phyloP scores from a whole-genome alignment of 2,797 vertebrate species.

The Hoplostethus mediterraneus region DNA sequence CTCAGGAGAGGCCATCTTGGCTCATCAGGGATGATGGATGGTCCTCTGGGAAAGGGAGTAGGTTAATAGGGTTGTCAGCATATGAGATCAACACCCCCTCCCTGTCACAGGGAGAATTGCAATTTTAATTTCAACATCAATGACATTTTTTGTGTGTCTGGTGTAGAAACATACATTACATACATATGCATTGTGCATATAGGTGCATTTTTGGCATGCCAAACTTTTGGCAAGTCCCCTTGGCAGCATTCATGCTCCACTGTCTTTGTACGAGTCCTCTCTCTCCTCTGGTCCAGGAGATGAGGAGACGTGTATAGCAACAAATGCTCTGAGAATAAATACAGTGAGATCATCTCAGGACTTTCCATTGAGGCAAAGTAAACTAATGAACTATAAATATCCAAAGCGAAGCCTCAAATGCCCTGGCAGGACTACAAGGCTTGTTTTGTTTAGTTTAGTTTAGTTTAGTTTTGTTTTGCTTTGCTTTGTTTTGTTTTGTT shows the following conservation, averaged over 20 bases:
- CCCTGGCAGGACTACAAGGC: neutral
- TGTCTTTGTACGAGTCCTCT: neutral
- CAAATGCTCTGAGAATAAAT: slow-evolving; percentile 40
- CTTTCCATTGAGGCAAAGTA: slow-evolving; percentile 48
- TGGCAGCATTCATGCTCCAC: neutral
- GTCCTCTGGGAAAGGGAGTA: slow-evolving; percentile 48
- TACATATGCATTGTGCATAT: neutral
- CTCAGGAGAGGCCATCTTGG: slow-evolving; percentile 34
- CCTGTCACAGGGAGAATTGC: neutral
- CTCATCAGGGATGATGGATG: slow-evolving; percentile 56
- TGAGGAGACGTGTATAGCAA: slow-evolving; percentile 21
- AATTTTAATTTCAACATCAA: neutral
- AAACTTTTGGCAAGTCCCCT: slow-evolving; percentile 27
- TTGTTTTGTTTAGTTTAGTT: slow-evolving; percentile 43
- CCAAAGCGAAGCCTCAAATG: slow-evolving; percentile 26
- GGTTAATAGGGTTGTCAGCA: slow-evolving; percentile 56
- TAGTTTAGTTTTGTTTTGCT: too few species aligned
- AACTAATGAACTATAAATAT: slow-evolving; percentile 65
- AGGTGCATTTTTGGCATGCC: slow-evolving; percentile 21
- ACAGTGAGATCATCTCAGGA: slow-evolving; percentile 41
- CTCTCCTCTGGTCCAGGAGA: slow-evolving; percentile 9
- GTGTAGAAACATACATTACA: too few species aligned
- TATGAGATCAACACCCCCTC: slow-evolving; percentile 9
- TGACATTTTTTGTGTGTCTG: slow-evolving; percentile 21
- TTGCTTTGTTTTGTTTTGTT: slow-evolving; percentile 43